Base-by-base conservation (phyloP, 2,797 vertebrate genomes). In the Pristis pectinata region DNA sequence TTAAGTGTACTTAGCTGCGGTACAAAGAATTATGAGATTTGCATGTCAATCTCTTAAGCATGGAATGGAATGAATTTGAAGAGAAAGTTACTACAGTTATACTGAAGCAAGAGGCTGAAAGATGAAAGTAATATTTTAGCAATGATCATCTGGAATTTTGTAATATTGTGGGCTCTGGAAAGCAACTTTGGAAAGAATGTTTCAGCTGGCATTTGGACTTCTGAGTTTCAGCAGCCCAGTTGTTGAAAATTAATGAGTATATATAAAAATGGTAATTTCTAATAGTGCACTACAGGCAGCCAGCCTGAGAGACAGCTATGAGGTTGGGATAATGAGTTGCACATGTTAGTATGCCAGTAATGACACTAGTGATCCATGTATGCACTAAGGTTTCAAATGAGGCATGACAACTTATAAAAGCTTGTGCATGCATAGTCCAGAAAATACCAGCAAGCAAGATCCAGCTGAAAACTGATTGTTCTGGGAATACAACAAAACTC, bases 261-360 rank as follows among this genome's bases (percentile, higher is more conserved):
- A 44, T 82, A 82, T 82, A 82, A 82, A 82, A 44, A 72, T 72
- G 41, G 79, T 44, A 41, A 82, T 82, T 82, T 82, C 17, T 82
- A 82, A 82, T 19, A 49, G 79, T 44, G 41, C 79, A 49, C 41
- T 24, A 9, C 9, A 82, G 79, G 44, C 44, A 83, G 41, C 44
- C 41, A 83, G 80, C 80, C 9, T 8, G 8, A 49, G 79, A 82
- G 79, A 44, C 79, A 44, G 79, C 41, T 19, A 44, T 44, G 79
- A 82, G 79, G 41, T 82, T 82, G 79, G 41, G 41, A 44, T 82
- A 82, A 82, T 82, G 79, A 82, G 37, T 49, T 82, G 44, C 49
- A 24, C 44, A 53, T 83, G 44, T 83, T 83, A 83, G 44, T 83
- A 49, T 83, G 80, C 6, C 22, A 83, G 22, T 83, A 27, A 83